These are phyloP conservation scores for Cryptoprocta ferox DNA, from an alignment of 2,797 vertebrate genomes.

Conservation along the genomic window DNA sequence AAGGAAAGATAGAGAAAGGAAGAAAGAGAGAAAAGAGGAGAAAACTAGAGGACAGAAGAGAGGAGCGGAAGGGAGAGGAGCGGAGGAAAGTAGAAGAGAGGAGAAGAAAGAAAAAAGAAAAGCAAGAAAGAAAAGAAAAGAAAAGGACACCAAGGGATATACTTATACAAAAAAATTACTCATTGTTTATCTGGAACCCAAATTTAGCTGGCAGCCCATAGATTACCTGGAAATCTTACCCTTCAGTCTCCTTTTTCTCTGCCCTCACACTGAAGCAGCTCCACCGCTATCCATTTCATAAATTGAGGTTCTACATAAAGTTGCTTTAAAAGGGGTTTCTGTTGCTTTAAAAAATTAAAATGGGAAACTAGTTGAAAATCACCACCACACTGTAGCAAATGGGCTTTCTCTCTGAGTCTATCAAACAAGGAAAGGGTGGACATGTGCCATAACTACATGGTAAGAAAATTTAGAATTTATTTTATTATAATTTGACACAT, in stretches of 20 bases:
- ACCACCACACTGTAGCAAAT: neutral
- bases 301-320: neutral
- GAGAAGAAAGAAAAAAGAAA: neutral
- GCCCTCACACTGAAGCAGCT: neutral
- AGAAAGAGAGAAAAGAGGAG: neutral
- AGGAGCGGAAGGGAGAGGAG: neutral
- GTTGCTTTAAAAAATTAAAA: neutral
- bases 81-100: neutral
- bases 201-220: neutral
- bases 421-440: neutral
- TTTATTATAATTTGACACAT: neutral
- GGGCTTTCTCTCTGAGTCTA: neutral
- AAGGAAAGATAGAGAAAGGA: neutral
- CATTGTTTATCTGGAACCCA: neutral
- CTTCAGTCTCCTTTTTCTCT: neutral
- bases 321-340: neutral
- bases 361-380: neutral
- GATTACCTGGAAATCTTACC: neutral
- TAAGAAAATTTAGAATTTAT: neutral
- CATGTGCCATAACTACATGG: neutral
- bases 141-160: neutral
- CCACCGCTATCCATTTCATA: neutral
- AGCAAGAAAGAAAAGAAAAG: rapidly evolving
- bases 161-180: neutral
- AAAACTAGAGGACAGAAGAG: neutral